Conservation (phyloP, 92 coral and sea anemone genomes). For the Porites cylindrica region DNA sequence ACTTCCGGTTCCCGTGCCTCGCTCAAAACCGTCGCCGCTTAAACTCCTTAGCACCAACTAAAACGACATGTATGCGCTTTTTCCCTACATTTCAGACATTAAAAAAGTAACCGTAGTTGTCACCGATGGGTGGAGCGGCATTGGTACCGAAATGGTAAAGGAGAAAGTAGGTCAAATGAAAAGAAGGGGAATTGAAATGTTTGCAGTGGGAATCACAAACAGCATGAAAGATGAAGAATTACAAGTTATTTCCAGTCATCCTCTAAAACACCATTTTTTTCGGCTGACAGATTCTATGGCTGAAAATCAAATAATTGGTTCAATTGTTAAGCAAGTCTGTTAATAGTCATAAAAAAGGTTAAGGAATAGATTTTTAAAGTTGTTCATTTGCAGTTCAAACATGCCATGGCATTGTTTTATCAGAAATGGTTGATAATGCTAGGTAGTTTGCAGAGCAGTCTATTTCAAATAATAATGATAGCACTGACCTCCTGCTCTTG, state of each 20-base stretch:
- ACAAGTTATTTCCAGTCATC: slow-evolving; percentile 39
- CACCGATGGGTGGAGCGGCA: slow-evolving; percentile 54
- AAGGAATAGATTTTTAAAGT: too few species aligned
- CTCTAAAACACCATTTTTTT: slow-evolving; percentile 34
- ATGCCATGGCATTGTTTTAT: too few species aligned
- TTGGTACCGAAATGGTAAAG: slow-evolving; percentile 48
- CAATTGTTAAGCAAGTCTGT: slow-evolving; percentile 2
- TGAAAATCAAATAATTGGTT: background rate
- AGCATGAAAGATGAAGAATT: slow-evolving; percentile 40
- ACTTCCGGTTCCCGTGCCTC: too few species aligned
- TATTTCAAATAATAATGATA: too few species aligned
- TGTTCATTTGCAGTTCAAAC: too few species aligned
- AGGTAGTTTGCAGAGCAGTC: too few species aligned
- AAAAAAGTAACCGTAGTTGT: slow-evolving; percentile 51
- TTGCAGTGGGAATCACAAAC: slow-evolving; percentile 47
- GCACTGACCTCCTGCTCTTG: too few species aligned
- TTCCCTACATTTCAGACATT: background rate
- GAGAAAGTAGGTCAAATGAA: slow-evolving; percentile 17
- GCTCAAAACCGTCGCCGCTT: too few species aligned
- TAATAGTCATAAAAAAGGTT: background rate
- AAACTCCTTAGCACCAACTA: too few species aligned
- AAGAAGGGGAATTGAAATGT: slow-evolving; percentile 47
- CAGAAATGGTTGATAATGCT: too few species aligned
- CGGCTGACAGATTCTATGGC: background rate
- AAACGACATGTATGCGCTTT: too few species aligned